phyloP scores from a whole-genome alignment of 1,140 invertebrate species.

The Drosophila chauvacae region DNA sequence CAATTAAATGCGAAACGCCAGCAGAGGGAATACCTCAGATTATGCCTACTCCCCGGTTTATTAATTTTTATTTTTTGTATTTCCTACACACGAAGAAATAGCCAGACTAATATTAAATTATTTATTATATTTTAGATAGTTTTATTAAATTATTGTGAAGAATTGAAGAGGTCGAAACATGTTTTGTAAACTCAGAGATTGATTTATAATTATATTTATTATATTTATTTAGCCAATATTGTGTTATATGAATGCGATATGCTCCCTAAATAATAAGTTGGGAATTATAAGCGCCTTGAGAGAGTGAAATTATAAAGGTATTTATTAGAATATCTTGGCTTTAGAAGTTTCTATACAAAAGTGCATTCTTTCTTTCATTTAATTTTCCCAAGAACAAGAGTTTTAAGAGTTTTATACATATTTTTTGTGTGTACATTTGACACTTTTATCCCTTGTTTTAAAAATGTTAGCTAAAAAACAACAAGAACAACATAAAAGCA shows the following conservation, averaged over 20 bases:
- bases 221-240: too few species aligned
- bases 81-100: not conserved
- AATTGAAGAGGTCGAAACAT: too few species aligned
- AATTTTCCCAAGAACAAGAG: not conserved
- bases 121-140: not conserved
- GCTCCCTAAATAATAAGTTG: not conserved
- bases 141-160: not conserved
- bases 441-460: slow-evolving; percentile 42
- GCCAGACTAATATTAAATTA: not conserved
- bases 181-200: not conserved
- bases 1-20: slow-evolving; percentile 31
- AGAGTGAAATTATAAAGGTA: not conserved
- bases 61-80: slow-evolving; percentile 4
- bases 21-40: slow-evolving; percentile 70
- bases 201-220: too few species aligned
- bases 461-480: slow-evolving; percentile 5
- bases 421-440: slow-evolving; percentile 27
- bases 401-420: too few species aligned
- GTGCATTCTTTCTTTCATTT: not conserved
- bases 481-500: not conserved
- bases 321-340: not conserved
- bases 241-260: not conserved
- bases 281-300: not conserved
- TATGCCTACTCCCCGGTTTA: slow-evolving; percentile 33
- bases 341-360: not conserved